Conservation (phyloP, 2,113 vertebrate genomes). For the Datnioides undecimradiatus region DNA sequence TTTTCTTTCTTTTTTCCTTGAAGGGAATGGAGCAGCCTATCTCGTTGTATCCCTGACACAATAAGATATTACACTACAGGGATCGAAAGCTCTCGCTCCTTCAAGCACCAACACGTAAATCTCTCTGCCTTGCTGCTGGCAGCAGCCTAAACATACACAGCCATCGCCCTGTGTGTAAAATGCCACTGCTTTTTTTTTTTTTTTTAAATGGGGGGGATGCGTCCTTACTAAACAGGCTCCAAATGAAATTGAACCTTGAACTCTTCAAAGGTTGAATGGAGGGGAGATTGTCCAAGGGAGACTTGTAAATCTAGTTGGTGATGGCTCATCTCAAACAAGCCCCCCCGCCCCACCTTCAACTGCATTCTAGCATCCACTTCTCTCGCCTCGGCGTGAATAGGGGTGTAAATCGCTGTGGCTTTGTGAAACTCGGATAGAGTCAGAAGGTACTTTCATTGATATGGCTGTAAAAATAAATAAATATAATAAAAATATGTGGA, state of each 20-base stretch:
- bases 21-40: constrained; percentile 56
- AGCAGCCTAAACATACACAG: constrained; percentile 59
- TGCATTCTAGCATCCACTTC: constrained; percentile 41
- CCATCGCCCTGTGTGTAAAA: constrained; percentile 44
- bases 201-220: constrained; percentile 27
- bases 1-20: constrained; percentile 57
- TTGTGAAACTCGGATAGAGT: constrained; percentile 66
- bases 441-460: constrained; percentile 67
- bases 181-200: constrained; percentile 8
- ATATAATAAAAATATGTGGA: constrained; percentile 67
- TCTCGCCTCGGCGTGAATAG: constrained; percentile 57
- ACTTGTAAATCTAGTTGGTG: constrained; percentile 74
- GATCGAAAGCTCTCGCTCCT: constrained; percentile 67
- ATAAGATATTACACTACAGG: constrained; percentile 65
- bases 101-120: constrained; percentile 69
- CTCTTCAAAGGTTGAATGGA: constrained; percentile 61
- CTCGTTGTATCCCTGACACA: constrained; percentile 66
- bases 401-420: constrained; percentile 73
- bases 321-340: constrained; percentile 70
- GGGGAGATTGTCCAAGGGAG: constrained; percentile 49
- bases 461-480: constrained; percentile 72
- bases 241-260: constrained; percentile 78
- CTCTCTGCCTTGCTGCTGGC: constrained; percentile 48
- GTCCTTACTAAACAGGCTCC: constrained; percentile 54
- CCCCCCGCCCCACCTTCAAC: constrained; percentile 13